Evolutionary conservation across 2,888 invertebrate species (phyloP).

Genomic region (Pyrrhosoma nymphula): DNA sequence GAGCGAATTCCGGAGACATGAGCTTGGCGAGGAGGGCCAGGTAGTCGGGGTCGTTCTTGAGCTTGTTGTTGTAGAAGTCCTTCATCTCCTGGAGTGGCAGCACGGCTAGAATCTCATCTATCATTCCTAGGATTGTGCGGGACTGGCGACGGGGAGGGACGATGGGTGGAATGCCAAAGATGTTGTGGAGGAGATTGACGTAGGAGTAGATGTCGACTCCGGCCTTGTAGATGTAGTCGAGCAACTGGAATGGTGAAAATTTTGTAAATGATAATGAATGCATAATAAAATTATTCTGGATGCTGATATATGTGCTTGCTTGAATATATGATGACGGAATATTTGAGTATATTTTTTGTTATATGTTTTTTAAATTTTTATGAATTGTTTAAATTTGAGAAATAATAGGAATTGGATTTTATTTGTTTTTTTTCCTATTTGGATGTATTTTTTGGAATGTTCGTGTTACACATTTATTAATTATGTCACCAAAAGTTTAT

Average conservation of each 20-base stretch:
- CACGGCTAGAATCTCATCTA: conserved; percentile 73
- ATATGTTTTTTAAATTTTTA: too few relatives aligned
- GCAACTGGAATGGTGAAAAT: conserved; percentile 70
- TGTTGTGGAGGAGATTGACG: conserved; percentile 73
- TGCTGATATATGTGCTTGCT: too few relatives aligned
- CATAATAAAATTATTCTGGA: background rate
- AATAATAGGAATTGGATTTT: too few relatives aligned
- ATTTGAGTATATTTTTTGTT: too few relatives aligned
- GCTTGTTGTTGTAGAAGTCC: conserved; percentile 74
- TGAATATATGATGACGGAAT: too few relatives aligned
- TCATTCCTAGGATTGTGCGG: conserved; percentile 69
- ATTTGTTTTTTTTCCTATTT: too few relatives aligned
- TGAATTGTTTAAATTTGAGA: too few relatives aligned
- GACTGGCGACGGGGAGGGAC: conserved; percentile 69
- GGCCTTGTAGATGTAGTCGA: conserved; percentile 73
- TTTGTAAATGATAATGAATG: too few relatives aligned
- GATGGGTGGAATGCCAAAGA: conserved; percentile 72
- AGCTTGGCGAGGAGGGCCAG: conserved; percentile 72
- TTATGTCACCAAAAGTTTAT: too few relatives aligned
- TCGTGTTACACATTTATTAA: too few relatives aligned
- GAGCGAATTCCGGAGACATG: conserved; percentile 72
- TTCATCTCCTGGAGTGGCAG: conserved; percentile 74
- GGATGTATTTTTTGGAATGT: too few relatives aligned
- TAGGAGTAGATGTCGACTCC: conserved; percentile 74
- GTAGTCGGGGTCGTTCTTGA: conserved; percentile 73